Base-by-base conservation (phyloP, 2,113 vertebrate genomes). In the Athene noctua region DNA sequence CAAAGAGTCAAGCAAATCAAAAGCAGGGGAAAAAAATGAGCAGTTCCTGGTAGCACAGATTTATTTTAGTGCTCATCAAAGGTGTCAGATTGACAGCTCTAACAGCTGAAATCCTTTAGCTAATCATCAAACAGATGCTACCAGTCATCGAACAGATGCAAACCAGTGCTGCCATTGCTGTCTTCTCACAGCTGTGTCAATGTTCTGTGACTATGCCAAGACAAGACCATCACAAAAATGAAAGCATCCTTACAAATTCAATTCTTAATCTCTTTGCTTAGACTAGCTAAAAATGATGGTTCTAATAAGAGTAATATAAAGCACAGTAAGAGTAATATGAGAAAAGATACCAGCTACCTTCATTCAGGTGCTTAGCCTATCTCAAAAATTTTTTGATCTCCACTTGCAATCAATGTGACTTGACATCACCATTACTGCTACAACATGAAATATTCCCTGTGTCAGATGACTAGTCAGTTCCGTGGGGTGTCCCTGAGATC, bases 11-110 rank as follows among this genome's bases (percentile, higher is more conserved):
- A 89, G 86, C 51, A 94, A 96, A 94, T 91, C 88, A 95, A 91
- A 93, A 95, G 68, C 52, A 40, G 17, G 22, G 27, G 12, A 21
- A 27, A 42, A 44, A 61, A 82, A 19, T 5, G 55, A 94, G 58
- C 61, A 79, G 46, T 54, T 87, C n/a, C 32, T 79, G 7, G 54
- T 82, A 95, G 80, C 80, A 85, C 19, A 82, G 52, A 52, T 92
- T 93, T 90, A 85, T 91, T 97, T 78, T 89, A 89, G 62, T 58
- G 73, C 66, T 92, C 70, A 73, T 80, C 88, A 97, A 85, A 95
- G 68, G 47, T 89, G 83, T 92, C 88, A 85, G 84, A 91, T 12
- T 95, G 95, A 91, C 96, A 92, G 61, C 49, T 91, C 77, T 75
- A 52, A 86, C 57, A 44, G 74, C 40, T 19, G 10, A 95, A 94